phyloP scores from a whole-genome alignment of 2,888 invertebrate species.

The Eucriotettix oculatus region DNA sequence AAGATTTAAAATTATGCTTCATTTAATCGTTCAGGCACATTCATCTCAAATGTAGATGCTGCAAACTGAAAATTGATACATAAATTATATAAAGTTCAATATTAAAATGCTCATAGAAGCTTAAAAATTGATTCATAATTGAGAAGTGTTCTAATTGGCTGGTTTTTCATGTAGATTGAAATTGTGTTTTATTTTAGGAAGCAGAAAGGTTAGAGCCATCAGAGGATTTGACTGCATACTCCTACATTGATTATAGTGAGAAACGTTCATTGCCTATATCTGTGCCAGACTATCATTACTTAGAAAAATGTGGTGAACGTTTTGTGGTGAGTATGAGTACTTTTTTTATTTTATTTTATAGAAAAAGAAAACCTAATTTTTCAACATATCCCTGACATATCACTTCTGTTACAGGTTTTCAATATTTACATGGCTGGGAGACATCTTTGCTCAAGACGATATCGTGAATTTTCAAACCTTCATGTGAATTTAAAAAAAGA shows the following conservation, averaged over 20 bases:
- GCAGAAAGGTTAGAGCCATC: conserved; percentile 69
- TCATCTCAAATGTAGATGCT: too few relatives aligned
- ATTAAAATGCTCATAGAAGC: not conserved
- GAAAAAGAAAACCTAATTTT: not conserved
- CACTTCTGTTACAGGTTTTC: conserved; percentile 37
- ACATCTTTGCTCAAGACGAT: conserved; percentile 89
- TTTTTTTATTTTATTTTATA: not conserved
- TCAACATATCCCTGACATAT: not conserved
- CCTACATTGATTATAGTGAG: conserved; percentile 82
- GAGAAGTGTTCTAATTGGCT: not conserved
- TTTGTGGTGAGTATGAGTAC: conserved; percentile 52
- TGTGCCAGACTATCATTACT: conserved; percentile 88
- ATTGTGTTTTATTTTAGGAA: conserved; percentile 35
- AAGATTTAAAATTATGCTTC: too few relatives aligned
- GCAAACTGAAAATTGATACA: too few relatives aligned
- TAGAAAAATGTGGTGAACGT: conserved; percentile 73
- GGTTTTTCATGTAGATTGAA: not conserved
- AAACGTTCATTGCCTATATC: conserved; percentile 61
- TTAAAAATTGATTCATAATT: not conserved
- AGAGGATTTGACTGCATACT: conserved; percentile 66
- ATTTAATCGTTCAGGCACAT: too few relatives aligned
- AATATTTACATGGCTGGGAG: conserved; percentile 99
- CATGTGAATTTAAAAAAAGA: conserved; percentile 82
- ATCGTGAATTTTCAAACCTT: conserved; percentile 85
- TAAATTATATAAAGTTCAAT: not conserved